phyloP scores from a whole-genome alignment of 2,888 invertebrate species.

The Sarcophaga subvicina region DNA sequence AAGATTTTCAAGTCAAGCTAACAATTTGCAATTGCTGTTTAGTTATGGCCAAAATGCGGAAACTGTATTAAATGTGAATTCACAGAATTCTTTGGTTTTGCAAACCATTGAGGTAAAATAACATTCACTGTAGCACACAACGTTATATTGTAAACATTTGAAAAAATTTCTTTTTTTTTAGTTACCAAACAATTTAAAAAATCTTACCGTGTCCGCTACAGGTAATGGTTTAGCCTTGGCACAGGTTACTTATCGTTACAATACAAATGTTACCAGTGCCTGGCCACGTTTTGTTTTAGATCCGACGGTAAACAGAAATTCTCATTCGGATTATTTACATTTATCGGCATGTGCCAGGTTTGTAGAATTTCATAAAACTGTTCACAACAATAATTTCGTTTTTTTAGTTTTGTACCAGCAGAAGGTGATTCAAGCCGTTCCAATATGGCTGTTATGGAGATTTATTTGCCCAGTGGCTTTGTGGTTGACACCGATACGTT shows the following conservation, averaged over 20 bases:
- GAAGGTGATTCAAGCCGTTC: conserved; percentile 81
- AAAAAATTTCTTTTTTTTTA: conserved; percentile 56
- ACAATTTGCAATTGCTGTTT: conserved; percentile 84
- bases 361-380: neutral
- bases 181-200: conserved; percentile 82
- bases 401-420: conserved; percentile 77
- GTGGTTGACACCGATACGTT: conserved; percentile 91
- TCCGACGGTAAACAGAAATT: conserved; percentile 93
- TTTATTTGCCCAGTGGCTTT: conserved; percentile 95
- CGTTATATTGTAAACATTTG: neutral
- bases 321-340: conserved; percentile 91
- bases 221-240: conserved; percentile 92
- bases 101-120: conserved; percentile 89
- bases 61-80: conserved; percentile 86
- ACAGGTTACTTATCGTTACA: conserved; percentile 90
- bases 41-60: conserved; percentile 82
- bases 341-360: conserved; percentile 92
- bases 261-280: conserved; percentile 93
- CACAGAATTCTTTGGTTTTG: conserved; percentile 90
- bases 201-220: conserved; percentile 89
- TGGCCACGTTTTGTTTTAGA: conserved; percentile 94
- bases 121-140: neutral
- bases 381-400: neutral
- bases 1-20: conserved; percentile 83
- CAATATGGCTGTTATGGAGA: conserved; percentile 96